Base-by-base conservation (phyloP, 2,888 invertebrate genomes). In the Cataglyphis cursor region DNA sequence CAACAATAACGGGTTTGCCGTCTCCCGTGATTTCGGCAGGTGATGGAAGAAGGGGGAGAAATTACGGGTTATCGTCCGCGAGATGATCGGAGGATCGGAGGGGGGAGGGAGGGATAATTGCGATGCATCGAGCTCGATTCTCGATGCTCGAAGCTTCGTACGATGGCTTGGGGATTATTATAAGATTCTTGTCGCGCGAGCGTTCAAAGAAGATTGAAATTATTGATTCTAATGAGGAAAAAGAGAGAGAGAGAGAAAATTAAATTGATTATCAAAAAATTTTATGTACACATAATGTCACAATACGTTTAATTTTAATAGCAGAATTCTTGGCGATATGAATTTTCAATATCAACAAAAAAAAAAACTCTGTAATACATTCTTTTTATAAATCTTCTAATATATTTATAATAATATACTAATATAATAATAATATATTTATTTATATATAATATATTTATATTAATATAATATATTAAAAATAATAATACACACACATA, bases 151-250 rank as follows among this genome's bases (percentile, higher is more conserved):
- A 38, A 21, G 28, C 62, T n/a, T 24, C 62, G 64, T 70, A 62
- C 62, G 81, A 89, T 81, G 78, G 78, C 82, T 81, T 59, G 48
- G 54, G 62, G 57, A 73, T 86, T 72, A 68, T 85, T 84, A 88
- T 81, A 68, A 80, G 44, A n/a, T 59, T 80, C 38, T 21, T 54
- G 65, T 75, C 74, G 44, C 74, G 41, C 41, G 41, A 41, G 3
- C n/a, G 64, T 15, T 48, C n/a, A 44, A 64, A 10, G 48, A 21
- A 64, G 44, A 65, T 54, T 28, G 59, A 24, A n/a, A 72, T 44
- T 41, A 12, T 59, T 44, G 12, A 72, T 38, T 57, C 28, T 24
- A 24, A 76, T 57, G 51, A 51, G n/a, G 18, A 51, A n/a, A 48
- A 15, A 31, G 31, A 31, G 31, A 31, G 31, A 31, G 38, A 38